Percentiles rank a stretch among this genome's conserved stretches.
Conservation (phyloP, 2,113 vertebrate genomes). For the Heteronetta atricapilla region DNA sequence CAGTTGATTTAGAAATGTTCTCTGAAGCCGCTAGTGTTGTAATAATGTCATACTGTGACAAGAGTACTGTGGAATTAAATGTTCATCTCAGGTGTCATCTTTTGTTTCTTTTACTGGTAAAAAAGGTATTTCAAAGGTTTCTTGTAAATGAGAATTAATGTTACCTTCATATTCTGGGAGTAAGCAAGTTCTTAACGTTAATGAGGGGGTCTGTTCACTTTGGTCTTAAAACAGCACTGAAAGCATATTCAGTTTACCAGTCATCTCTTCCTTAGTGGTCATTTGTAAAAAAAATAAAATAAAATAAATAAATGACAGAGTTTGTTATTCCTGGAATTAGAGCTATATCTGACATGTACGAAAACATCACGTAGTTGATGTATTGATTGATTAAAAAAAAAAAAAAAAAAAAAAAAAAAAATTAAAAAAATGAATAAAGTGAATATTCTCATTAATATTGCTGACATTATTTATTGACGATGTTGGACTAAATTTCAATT, state of each 20-base stretch:
- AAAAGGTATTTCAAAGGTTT: conserved; percentile 27
- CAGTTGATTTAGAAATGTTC: conserved; percentile 19
- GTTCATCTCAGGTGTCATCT: background rate
- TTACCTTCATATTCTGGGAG: background rate
- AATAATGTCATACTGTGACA: background rate
- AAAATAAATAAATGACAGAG: background rate
- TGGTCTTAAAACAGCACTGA: background rate
- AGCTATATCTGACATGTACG: background rate
- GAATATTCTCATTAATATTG: background rate
- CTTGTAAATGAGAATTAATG: background rate
- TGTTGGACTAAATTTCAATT: background rate
- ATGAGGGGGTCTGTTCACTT: background rate
- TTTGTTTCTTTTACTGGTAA: background rate
- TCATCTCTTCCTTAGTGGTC: background rate
- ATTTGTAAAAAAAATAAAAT: background rate
- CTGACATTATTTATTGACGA: background rate
- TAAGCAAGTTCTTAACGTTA: background rate
- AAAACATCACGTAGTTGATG: background rate
- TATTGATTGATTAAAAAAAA: too few relatives aligned
- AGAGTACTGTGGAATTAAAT: background rate
- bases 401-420: too few relatives aligned
- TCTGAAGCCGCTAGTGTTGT: background rate
- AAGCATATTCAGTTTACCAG: background rate
- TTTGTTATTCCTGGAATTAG: background rate
- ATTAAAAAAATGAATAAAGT: background rate